phyloP scores from a whole-genome alignment of 2,888 invertebrate species.

The Alloscopus bannaensis region DNA sequence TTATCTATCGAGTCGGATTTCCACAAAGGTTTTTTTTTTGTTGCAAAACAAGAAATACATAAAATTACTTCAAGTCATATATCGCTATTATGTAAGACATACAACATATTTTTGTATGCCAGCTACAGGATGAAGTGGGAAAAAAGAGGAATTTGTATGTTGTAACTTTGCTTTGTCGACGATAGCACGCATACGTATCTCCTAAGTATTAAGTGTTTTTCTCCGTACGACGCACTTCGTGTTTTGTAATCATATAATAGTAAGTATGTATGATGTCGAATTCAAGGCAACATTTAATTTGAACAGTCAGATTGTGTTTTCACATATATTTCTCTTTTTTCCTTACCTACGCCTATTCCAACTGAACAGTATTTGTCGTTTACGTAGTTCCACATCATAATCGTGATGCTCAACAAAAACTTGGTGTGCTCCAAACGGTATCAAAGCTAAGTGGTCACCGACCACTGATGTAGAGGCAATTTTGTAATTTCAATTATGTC shows the following conservation, averaged over 20 bases:
- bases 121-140: neutral
- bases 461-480: too few species aligned
- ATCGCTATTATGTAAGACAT: too few species aligned
- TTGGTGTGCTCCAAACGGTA: too few species aligned
- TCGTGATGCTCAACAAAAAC: too few species aligned
- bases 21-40: too few species aligned
- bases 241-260: conserved; percentile 52
- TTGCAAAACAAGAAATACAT: neutral
- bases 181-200: conserved; percentile 64
- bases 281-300: conserved; percentile 67
- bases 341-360: too few species aligned
- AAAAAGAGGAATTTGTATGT: neutral
- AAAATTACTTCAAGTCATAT: neutral
- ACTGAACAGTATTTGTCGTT: too few species aligned
- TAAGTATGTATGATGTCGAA: conserved; percentile 59
- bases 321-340: conserved; percentile 47
- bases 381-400: too few species aligned
- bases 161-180: conserved; percentile 53
- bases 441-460: too few species aligned
- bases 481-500: too few species aligned
- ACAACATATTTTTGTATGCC: neutral
- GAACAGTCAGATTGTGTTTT: conserved; percentile 67
- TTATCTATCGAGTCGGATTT: too few species aligned
- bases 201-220: conserved; percentile 60
- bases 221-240: conserved; percentile 60